Evolutionary conservation across 2,113 vertebrate genomes (phyloP), one percentile per base, ranked within the genome.

Genomic region (Aythya baeri): DNA sequence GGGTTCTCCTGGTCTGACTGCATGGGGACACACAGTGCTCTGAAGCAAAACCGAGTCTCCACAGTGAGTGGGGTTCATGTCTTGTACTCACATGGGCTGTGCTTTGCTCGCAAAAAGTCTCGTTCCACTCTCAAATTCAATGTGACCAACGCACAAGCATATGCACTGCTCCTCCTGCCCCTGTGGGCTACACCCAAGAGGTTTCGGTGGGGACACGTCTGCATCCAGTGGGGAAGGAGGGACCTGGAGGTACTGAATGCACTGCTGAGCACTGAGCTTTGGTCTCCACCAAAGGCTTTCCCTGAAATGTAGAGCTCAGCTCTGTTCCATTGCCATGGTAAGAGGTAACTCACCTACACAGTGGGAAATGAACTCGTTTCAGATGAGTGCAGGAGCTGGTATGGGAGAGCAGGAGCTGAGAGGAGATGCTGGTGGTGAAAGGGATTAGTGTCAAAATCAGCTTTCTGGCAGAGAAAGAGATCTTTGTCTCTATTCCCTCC

Each of bases 141-240:
- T 0, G 1, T n/a, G 73, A 20, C 26, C 6, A 4, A 5, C 8
- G n/a, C 32, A n/a, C 18, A 21, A 7, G 54, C 0, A 2, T 44
- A 49, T 41, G 57, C 21, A 13, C 0, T 0, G 32, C 41, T 61
- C 23, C 75, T 44, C 11, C n/a, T 44, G 49, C 44, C 49, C 65
- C 23, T 2, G 26, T 3, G 58, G 76, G 36, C 55, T 73, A 86
- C 49, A 21, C 21, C 21, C 59, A 23, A 57, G 49, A 20, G 1
- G 2, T 17, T 36, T 18, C 72, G 22, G 52, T 11, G 2, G 63
- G 43, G 83, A 23, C 36, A 61, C 43, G 59, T 70, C 65, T 80
- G 54, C 43, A 36, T 70, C 3, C 3, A 50, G 20, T 0, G 9
- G n/a, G 41, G 25, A 44, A 5, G 14, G 73, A 72, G 21, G 57